phyloP scores from a whole-genome alignment of 2,113 vertebrate genomes.

The Odocoileus hemionus region DNA sequence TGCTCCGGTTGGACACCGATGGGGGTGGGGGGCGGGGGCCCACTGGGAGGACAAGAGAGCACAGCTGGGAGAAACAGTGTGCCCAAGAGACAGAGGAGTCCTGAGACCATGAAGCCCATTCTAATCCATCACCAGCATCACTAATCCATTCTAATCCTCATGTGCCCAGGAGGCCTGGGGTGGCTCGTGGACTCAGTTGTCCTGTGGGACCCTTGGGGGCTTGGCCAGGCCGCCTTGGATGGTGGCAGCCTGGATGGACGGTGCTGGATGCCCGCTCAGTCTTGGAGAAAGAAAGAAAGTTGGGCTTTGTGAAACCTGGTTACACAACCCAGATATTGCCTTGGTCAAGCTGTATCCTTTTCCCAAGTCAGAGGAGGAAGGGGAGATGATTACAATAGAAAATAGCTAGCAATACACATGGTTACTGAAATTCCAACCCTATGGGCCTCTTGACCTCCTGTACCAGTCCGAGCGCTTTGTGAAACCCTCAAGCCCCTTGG shows the following conservation, averaged over 20 bases:
- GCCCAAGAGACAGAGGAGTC: background rate
- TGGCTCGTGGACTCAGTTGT: background rate
- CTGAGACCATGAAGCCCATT: background rate
- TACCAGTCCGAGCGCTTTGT: background rate
- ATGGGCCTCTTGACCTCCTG: background rate
- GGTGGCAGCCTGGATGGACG: too few relatives aligned
- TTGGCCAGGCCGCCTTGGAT: background rate
- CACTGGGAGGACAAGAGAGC: background rate
- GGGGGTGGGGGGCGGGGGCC: accelerated
- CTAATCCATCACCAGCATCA: background rate
- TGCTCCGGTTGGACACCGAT: background rate
- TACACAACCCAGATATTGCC: background rate
- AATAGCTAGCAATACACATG: background rate
- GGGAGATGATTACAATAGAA: background rate
- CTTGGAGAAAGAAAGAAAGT: background rate
- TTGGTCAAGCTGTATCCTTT: background rate
- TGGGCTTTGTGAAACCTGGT: background rate
- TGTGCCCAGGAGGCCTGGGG: background rate
- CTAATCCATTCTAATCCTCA: too few relatives aligned
- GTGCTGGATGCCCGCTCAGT: background rate
- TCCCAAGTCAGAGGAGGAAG: background rate
- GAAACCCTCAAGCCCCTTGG: background rate
- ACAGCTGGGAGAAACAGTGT: background rate
- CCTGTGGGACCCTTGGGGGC: background rate
- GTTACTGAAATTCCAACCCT: background rate